These are phyloP conservation scores for Caenorhabditis zanzibari DNA, from an alignment of 2,888 invertebrate genomes.

Conservation along the genomic window DNA sequence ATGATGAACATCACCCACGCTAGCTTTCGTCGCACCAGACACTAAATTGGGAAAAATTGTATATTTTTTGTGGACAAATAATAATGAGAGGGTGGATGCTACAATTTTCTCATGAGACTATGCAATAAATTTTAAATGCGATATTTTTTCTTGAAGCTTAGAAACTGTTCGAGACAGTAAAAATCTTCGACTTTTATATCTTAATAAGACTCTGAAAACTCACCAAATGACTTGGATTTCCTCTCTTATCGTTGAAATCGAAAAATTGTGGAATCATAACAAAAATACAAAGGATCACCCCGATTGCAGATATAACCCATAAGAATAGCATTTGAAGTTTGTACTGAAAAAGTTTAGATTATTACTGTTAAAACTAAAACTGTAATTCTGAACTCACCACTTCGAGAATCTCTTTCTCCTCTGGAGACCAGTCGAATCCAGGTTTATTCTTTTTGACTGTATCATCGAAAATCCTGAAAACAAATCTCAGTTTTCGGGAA, in stretches of 20 bases:
- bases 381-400: constrained; percentile 61
- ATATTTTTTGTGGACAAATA: neutral
- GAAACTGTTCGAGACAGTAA: neutral
- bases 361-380: neutral
- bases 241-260: constrained; percentile 78
- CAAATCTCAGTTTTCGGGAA: neutral
- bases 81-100: neutral
- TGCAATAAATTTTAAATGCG: too few species aligned
- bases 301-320: constrained; percentile 77
- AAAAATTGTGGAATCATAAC: constrained; percentile 81
- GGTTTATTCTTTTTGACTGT: constrained; percentile 72
- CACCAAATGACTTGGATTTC: constrained; percentile 78
- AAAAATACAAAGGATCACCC: constrained; percentile 77
- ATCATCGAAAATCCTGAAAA: constrained; percentile 78
- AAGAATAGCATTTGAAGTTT: constrained; percentile 74
- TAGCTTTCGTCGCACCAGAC: constrained; percentile 70
- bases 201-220: too few species aligned
- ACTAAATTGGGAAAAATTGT: constrained; percentile 51
- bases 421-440: constrained; percentile 74
- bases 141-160: too few species aligned
- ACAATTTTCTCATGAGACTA: neutral
- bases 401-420: constrained; percentile 67
- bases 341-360: constrained; percentile 69
- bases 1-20: constrained; percentile 69
- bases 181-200: neutral